Evolutionary conservation across 2,888 invertebrate genomes (phyloP).

Genomic region (Tolmerus cingulatus): DNA sequence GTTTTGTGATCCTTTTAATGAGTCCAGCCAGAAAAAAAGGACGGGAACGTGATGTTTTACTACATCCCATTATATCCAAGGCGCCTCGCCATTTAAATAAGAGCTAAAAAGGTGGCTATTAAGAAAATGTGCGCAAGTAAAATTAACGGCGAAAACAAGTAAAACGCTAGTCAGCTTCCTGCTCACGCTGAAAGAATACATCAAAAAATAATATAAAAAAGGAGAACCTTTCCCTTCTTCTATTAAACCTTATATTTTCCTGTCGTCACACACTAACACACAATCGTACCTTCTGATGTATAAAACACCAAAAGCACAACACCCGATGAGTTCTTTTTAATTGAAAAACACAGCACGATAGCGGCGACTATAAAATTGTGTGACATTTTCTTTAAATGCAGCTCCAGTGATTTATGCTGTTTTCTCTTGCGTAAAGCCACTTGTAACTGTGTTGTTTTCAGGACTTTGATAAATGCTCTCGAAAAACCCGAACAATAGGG

Average conservation of each 20-base stretch:
- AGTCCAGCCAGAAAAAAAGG: neutral
- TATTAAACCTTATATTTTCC: neutral
- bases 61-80: neutral
- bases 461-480: neutral
- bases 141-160: neutral
- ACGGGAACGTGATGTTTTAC: neutral
- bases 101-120: neutral
- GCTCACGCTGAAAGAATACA: neutral
- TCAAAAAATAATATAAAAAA: neutral
- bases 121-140: neutral
- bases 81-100: neutral
- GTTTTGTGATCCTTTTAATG: neutral
- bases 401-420: neutral
- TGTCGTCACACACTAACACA: neutral
- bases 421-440: neutral
- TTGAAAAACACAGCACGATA: neutral
- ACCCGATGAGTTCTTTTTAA: neutral
- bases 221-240: neutral
- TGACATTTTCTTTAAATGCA: neutral
- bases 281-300: neutral
- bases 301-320: neutral
- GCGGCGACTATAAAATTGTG: neutral
- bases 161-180: neutral
- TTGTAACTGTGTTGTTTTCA: neutral
- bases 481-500: neutral